Base-by-base conservation (phyloP, 2,888 invertebrate genomes). In the Oegoconia quadripuncta region DNA sequence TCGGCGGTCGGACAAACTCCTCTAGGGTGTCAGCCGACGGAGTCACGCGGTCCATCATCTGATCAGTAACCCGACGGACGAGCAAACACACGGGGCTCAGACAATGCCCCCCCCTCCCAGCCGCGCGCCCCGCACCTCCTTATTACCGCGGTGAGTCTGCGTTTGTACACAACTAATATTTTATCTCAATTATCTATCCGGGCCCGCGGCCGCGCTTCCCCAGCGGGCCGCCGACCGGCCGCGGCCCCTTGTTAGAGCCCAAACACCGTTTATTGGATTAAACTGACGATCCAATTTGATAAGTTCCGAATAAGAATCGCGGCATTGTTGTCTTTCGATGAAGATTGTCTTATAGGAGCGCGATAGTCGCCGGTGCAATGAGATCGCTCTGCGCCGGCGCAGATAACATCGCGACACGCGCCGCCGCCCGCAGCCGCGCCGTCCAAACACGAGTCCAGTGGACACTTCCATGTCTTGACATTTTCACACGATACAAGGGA, bases 81-180 rank as follows among this genome's bases (percentile, higher is more conserved):
- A n/a, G n/a, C n/a, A n/a, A n/a, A n/a, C n/a, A n/a, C n/a, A n/a
- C n/a, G n/a, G n/a, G n/a, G n/a, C n/a, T n/a, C n/a, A n/a, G n/a
- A n/a, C n/a, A n/a, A 23, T 9, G 23, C 9, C 16, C 37, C 9
- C 16, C 14, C 15, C 38, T 38, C 17, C 34, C 39, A 33, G 37
- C 12, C 37, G 12, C 9, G 31, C 15, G 7, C 30, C 34, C 28
- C 33, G 30, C 41, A 27, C 37, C 38, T 35, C 13, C 40, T 34
- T 39, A 37, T 46, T 47, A 45, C 39, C 40, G 33, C 41, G 34
- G 33, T 50, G 52, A 54, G 47, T 45, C 36, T 44, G 50, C 52
- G 44, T 49, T 50, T 52, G 41, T 46, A 43, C 40, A 51, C 44
- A 45, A 44, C 48, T 47, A 42, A 50, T 53, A 38, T 39, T 41